phyloP scores from a whole-genome alignment of 2,888 invertebrate genomes.

The Rhopalosiphum nymphaeae region DNA sequence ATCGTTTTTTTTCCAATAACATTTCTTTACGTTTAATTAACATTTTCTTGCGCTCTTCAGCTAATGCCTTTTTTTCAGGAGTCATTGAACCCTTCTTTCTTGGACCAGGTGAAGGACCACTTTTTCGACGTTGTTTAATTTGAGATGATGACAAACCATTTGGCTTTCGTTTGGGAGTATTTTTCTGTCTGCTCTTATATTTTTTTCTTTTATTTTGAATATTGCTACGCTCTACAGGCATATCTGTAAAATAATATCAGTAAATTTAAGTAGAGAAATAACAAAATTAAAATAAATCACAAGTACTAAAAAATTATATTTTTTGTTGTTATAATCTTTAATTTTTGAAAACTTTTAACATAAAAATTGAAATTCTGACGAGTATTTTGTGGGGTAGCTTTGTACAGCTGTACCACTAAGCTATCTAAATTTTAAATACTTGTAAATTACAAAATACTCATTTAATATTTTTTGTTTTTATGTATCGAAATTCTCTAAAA shows the following conservation, averaged over 20 bases:
- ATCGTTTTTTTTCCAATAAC: conserved; percentile 71
- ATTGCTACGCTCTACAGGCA: conserved; percentile 50
- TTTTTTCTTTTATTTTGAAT: conserved; percentile 63
- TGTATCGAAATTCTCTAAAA: too few species aligned
- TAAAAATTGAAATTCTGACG: too few species aligned
- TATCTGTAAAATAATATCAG: conserved; percentile 36
- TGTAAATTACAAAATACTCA: too few species aligned
- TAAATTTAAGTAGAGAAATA: background rate
- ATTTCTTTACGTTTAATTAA: conserved; percentile 68
- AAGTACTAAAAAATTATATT: background rate
- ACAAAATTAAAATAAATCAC: background rate
- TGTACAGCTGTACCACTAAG: too few species aligned
- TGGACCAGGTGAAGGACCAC: conserved; percentile 40
- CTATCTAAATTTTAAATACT: too few species aligned
- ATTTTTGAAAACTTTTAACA: too few species aligned
- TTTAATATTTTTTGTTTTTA: too few species aligned
- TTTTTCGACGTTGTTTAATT: conserved; percentile 63
- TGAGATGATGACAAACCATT: conserved; percentile 44
- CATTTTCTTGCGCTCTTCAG: conserved; percentile 68
- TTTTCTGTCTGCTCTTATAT: conserved; percentile 65
- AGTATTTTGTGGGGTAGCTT: too few species aligned
- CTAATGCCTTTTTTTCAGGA: conserved; percentile 68
- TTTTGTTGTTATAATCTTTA: too few species aligned
- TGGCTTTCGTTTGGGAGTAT: conserved; percentile 51
- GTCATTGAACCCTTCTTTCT: conserved; percentile 67